phyloP scores from a whole-genome alignment of 1,140 invertebrate species.

The Drosophila teissieri region DNA sequence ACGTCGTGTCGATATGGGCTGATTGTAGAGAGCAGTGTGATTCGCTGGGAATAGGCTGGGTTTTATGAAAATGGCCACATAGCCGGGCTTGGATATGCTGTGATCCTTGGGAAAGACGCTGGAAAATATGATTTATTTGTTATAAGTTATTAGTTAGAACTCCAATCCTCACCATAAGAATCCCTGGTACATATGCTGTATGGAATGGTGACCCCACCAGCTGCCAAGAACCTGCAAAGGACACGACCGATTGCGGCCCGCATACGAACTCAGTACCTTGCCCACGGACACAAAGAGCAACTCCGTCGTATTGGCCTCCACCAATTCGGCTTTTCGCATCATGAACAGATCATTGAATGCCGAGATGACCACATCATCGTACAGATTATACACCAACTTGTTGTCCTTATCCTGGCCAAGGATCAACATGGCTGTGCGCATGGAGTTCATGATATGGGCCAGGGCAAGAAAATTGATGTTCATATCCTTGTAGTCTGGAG shows the following conservation, averaged over 20 bases:
- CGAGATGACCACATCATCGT: slow-evolving; percentile 65
- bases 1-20: slow-evolving; percentile 50
- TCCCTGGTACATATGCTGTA: not conserved
- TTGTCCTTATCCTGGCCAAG: slow-evolving; percentile 58
- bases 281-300: slow-evolving; percentile 53
- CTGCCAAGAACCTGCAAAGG: slow-evolving; percentile 55
- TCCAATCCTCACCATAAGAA: slow-evolving; percentile 33
- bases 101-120: slow-evolving; percentile 64
- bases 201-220: slow-evolving; percentile 54
- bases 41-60: slow-evolving; percentile 53
- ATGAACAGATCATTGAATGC: slow-evolving; percentile 66
- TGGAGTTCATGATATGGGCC: slow-evolving; percentile 59
- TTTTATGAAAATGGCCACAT: slow-evolving; percentile 65
- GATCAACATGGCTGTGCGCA: slow-evolving; percentile 62
- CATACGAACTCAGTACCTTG: slow-evolving; percentile 33
- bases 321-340: slow-evolving; percentile 59
- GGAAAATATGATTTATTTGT: not conserved
- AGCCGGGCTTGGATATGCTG: slow-evolving; percentile 38
- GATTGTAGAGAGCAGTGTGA: slow-evolving; percentile 52
- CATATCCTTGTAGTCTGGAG: slow-evolving; percentile 60
- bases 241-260: slow-evolving; percentile 51
- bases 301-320: slow-evolving; percentile 63
- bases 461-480: slow-evolving; percentile 60
- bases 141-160: too few species aligned
- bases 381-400: slow-evolving; percentile 59